Conservation (phyloP, 2,113 vertebrate species). For the Riparia riparia region DNA sequence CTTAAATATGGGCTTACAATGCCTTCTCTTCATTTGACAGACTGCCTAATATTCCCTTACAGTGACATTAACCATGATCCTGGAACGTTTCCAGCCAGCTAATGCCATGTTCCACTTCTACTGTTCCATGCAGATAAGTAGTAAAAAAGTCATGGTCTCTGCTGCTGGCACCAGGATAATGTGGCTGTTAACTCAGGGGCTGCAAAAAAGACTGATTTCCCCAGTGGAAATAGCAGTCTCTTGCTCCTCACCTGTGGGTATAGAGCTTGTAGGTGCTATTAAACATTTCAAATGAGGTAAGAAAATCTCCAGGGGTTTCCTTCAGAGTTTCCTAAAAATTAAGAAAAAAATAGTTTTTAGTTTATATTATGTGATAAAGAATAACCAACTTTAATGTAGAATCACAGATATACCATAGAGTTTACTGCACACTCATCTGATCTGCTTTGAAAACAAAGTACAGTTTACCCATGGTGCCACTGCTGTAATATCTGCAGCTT, state of each 20-base stretch:
- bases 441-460: background rate
- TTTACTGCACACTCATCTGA: background rate
- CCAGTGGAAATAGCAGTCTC: background rate
- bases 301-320: constrained; percentile 85
- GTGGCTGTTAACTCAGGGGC: background rate
- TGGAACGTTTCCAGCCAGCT: background rate
- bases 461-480: background rate
- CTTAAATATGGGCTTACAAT: background rate
- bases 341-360: constrained; percentile 31
- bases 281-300: constrained; percentile 93
- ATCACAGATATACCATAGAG: background rate
- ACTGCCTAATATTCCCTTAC: background rate
- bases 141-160: background rate
- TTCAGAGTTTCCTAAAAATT: constrained; percentile 87
- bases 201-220: background rate
- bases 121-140: background rate
- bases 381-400: background rate
- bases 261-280: constrained; percentile 92
- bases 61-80: background rate
- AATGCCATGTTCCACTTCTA: background rate
- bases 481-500: background rate
- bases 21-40: background rate
- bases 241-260: constrained; percentile 89
- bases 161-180: background rate
- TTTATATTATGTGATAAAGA: background rate